Conservation (phyloP, 2,113 vertebrate genomes). For the Bujurquina vittata region DNA sequence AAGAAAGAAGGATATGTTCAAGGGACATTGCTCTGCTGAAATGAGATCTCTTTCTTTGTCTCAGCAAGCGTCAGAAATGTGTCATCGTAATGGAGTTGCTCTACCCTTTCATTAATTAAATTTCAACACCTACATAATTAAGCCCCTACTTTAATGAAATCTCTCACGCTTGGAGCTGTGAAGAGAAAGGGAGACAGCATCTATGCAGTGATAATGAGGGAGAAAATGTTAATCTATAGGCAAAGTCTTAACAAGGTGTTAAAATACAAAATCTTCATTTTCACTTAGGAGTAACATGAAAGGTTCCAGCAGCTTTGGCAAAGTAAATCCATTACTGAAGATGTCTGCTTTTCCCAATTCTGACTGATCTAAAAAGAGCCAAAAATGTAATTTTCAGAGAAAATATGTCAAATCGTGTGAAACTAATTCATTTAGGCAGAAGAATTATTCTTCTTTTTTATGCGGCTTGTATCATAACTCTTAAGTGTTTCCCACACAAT, state of each 20-base stretch:
- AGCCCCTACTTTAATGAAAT: conserved; percentile 85
- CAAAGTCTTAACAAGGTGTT: conserved; percentile 70
- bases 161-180: conserved; percentile 76
- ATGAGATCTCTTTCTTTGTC: conserved; percentile 46
- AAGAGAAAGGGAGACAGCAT: conserved; percentile 59
- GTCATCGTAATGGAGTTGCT: conserved; percentile 81
- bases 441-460: background rate
- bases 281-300: conserved; percentile 66
- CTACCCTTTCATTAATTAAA: conserved; percentile 86
- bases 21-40: conserved; percentile 48
- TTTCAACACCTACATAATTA: conserved; percentile 89
- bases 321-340: conserved; percentile 19
- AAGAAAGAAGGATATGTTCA: conserved; percentile 43
- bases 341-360: background rate
- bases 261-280: conserved; percentile 74
- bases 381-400: conserved; percentile 7
- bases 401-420: conserved; percentile 16
- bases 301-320: conserved; percentile 30
- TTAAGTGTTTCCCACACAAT: conserved; percentile 5
- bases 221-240: conserved; percentile 79
- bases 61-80: conserved; percentile 71
- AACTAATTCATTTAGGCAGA: conserved; percentile 8
- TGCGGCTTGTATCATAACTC: background rate
- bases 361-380: background rate
- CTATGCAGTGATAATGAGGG: conserved; percentile 79